A percentile compares a stretch with the other conserved stretches of the same genome.
These are phyloP conservation scores for Pantherophis alleghaniensis DNA, from an alignment of 2,797 vertebrate species.

Conservation along the genomic window DNA sequence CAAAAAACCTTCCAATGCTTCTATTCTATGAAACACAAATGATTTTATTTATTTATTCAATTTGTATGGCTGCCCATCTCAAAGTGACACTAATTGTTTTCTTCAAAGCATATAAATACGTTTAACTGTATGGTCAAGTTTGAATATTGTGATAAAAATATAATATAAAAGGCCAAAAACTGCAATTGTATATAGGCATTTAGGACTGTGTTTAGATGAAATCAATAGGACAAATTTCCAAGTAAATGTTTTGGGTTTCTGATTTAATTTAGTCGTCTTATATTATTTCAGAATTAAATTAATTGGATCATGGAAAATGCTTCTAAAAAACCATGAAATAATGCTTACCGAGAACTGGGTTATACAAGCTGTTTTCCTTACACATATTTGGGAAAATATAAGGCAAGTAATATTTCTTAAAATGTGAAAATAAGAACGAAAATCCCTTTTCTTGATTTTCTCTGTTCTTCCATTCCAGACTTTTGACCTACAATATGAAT, in stretches of 20 bases:
- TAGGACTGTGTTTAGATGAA: background rate
- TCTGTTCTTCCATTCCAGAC: constrained; percentile 97
- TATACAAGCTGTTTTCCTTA: constrained; percentile 94
- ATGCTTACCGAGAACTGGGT: constrained; percentile 89
- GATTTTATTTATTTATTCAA: background rate
- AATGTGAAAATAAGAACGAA: constrained; percentile 95
- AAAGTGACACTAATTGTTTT: background rate
- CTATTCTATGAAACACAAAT: background rate
- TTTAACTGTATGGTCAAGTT: background rate
- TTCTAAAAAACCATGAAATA: constrained; percentile 16
- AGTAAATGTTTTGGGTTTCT: background rate
- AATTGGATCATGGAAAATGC: background rate
- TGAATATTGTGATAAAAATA: background rate
- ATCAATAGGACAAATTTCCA: background rate
- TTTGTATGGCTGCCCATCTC: background rate
- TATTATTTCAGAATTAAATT: background rate
- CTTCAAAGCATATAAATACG: background rate
- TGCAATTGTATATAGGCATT: background rate
- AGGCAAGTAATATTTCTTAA: constrained; percentile 98
- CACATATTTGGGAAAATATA: constrained; percentile 98
- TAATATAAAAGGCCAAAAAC: background rate
- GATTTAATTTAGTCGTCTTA: background rate
- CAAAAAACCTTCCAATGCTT: background rate
- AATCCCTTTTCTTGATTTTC: constrained; percentile 98
- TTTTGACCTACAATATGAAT: constrained; percentile 83